These are phyloP conservation scores for Dexiosoma caninum DNA, from an alignment of 2,888 invertebrate genomes.

Conservation along the genomic window DNA sequence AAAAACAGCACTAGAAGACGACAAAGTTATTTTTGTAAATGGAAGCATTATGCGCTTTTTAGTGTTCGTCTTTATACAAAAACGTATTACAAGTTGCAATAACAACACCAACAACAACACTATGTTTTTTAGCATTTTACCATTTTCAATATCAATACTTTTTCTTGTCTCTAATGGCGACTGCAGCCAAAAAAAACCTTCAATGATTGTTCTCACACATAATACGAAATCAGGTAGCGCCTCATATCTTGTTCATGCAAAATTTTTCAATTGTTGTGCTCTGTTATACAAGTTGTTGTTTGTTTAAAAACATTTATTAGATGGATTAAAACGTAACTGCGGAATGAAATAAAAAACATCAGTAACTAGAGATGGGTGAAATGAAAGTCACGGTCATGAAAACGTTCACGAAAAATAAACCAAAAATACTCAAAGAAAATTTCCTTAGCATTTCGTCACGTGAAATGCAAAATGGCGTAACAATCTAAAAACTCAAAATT, in stretches of 20 bases:
- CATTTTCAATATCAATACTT: constrained; percentile 27
- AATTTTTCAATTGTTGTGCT: constrained; percentile 20
- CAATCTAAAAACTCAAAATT: too few species aligned
- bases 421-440: too few species aligned
- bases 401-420: too few species aligned
- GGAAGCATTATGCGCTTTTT: constrained; percentile 29
- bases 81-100: constrained; percentile 22
- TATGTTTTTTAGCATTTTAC: constrained; percentile 8
- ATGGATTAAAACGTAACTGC: background rate
- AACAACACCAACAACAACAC: too few species aligned
- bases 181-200: constrained; percentile 1
- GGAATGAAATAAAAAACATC: too few species aligned
- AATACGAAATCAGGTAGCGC: constrained; percentile 49
- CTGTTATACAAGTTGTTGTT: constrained; percentile 20
- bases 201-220: constrained; percentile 20
- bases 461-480: too few species aligned
- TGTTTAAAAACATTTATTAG: background rate
- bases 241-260: constrained; percentile 24
- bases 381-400: too few species aligned
- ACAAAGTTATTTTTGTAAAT: constrained; percentile 47
- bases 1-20: constrained; percentile 22
- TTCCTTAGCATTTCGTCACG: too few species aligned
- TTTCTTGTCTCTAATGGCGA: constrained; percentile 10
- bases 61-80: constrained; percentile 13
- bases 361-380: too few species aligned